Conservation (phyloP, 2,113 vertebrate genomes). For the Mesembrinibis cayennensis region DNA sequence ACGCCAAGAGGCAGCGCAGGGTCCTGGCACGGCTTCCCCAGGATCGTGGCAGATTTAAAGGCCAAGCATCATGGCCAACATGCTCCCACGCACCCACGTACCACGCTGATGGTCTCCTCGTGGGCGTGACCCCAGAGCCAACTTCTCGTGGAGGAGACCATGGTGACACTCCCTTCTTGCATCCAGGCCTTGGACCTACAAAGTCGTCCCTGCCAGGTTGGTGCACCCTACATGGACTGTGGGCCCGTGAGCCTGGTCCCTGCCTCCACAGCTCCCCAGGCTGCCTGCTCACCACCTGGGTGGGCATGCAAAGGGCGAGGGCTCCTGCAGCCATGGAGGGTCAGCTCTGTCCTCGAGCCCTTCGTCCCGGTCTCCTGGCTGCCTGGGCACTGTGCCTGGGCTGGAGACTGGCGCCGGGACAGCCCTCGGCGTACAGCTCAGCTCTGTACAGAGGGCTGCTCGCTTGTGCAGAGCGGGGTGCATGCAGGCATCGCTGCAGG, state of each 20-base stretch:
- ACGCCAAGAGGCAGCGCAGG: background rate
- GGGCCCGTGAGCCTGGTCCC: background rate
- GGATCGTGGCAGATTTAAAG: background rate
- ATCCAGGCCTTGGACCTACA: background rate
- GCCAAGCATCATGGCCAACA: background rate
- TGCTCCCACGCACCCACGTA: background rate
- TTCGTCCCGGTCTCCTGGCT: background rate
- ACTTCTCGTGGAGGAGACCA: background rate
- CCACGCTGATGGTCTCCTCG: rapidly evolving
- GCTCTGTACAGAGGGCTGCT: background rate
- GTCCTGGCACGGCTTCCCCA: background rate
- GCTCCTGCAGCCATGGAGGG: background rate
- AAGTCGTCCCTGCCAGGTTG: background rate
- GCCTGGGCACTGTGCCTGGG: background rate
- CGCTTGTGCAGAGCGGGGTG: too few relatives aligned
- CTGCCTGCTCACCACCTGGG: background rate
- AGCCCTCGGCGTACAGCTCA: background rate
- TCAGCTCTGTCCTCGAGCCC: background rate
- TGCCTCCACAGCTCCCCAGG: background rate
- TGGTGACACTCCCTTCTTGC: background rate
- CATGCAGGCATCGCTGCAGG: background rate
- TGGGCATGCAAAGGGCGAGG: background rate
- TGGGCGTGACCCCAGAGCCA: background rate
- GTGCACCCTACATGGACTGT: background rate
- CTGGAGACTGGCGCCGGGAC: background rate